Percentiles rank a stretch among this genome's conserved stretches.
These are phyloP conservation scores for Ecliptopera silaceata DNA, from an alignment of 2,888 invertebrate species.

Conservation along the genomic window DNA sequence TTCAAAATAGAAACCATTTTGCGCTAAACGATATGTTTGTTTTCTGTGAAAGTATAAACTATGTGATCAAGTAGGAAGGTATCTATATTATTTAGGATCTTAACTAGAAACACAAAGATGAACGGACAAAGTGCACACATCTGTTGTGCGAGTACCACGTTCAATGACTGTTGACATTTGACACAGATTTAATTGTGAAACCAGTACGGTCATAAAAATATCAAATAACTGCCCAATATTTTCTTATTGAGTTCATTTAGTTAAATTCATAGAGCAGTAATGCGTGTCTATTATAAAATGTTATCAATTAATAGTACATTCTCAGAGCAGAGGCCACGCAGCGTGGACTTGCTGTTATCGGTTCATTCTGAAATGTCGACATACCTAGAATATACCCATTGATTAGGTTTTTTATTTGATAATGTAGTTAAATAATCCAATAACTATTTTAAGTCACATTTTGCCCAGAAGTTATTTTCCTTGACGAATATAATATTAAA, in stretches of 20 bases:
- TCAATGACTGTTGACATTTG: conserved; percentile 40
- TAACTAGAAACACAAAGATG: not conserved
- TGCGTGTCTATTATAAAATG: conserved; percentile 26
- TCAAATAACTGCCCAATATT: conserved; percentile 32
- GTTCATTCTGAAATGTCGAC: conserved; percentile 21
- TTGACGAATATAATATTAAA: too few relatives aligned
- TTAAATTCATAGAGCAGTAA: conserved; percentile 30
- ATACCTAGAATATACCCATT: conserved; percentile 12
- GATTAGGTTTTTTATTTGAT: conserved; percentile 12
- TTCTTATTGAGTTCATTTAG: conserved; percentile 33
- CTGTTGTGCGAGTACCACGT: not conserved
- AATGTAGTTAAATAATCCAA: not conserved
- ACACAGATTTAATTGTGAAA: conserved; percentile 39
- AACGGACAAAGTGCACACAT: not conserved
- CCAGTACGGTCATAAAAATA: conserved; percentile 34
- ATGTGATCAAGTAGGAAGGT: too few relatives aligned
- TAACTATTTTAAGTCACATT: not conserved
- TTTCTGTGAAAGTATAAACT: too few relatives aligned
- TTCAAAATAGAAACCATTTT: too few relatives aligned
- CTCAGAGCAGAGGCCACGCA: conserved; percentile 22
- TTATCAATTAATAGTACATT: conserved; percentile 35
- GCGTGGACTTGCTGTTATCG: conserved; percentile 17
- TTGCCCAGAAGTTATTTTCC: too few relatives aligned
- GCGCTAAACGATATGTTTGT: too few relatives aligned
- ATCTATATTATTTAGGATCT: not conserved